phyloP scores from a whole-genome alignment of 2,797 vertebrate genomes.

The Propithecus deckenii region DNA sequence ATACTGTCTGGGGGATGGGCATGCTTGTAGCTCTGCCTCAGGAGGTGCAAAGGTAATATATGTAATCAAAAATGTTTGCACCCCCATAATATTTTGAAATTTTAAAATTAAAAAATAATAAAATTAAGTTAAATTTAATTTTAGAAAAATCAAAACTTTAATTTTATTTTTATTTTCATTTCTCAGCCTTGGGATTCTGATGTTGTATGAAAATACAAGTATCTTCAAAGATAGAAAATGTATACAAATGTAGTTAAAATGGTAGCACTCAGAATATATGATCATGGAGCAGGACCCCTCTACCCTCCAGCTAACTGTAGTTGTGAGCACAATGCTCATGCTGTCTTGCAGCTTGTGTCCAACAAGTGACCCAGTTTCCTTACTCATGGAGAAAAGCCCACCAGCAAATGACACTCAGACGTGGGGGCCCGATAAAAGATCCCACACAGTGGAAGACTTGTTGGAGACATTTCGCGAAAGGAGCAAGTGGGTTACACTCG shows the following conservation, averaged over 20 bases:
- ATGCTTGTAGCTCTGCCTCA: no score
- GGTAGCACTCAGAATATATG: not conserved
- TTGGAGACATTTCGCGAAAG: conserved; percentile 59
- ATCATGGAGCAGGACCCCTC: conserved; percentile 47
- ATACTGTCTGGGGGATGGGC: no score
- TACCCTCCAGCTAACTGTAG: not conserved
- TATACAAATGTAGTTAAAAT: conserved; percentile 38
- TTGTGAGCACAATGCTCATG: conserved; percentile 37
- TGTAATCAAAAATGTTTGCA: no score
- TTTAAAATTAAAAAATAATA: no score
- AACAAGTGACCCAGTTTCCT: conserved; percentile 56
- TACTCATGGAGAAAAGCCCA: conserved; percentile 55
- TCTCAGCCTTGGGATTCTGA: conserved; percentile 55
- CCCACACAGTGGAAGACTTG: not conserved
- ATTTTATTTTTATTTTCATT: not conserved
- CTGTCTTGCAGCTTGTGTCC: conserved; percentile 56
- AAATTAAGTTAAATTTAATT: no score
- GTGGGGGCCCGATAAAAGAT: not conserved
- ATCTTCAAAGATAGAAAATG: conserved; percentile 51
- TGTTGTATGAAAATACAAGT: not conserved
- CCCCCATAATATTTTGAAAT: no score
- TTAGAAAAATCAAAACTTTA: conserved; percentile 24
- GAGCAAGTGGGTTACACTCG: not conserved
- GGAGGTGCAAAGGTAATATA: no score
- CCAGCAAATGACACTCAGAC: conserved; percentile 39